A percentile compares a stretch with the other conserved stretches of the same genome.
These are phyloP conservation scores for Tribolium freemani DNA, from an alignment of 2,888 invertebrate species.

Conservation along the genomic window DNA sequence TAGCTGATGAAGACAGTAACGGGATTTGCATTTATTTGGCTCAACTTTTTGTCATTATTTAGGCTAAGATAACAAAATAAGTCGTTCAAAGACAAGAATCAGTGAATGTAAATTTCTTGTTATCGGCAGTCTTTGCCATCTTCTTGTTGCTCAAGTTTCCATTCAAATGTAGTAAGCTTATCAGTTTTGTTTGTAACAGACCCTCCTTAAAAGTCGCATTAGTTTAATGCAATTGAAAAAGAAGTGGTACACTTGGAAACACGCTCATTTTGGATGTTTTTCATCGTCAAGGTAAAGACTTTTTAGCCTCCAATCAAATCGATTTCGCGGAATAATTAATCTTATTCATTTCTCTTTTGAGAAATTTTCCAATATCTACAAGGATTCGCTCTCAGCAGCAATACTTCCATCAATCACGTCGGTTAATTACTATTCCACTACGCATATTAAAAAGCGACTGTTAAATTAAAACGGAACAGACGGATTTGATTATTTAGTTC, in stretches of 20 bases:
- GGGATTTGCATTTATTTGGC: slow-evolving; percentile 43
- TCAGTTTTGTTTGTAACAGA: slow-evolving; percentile 29
- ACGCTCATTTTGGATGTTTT: slow-evolving; percentile 1
- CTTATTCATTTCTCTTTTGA: slow-evolving; percentile 53
- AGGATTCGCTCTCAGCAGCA: slow-evolving; percentile 53
- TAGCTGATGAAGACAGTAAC: slow-evolving; percentile 36
- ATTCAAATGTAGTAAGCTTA: slow-evolving; percentile 32
- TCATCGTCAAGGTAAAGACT: background rate
- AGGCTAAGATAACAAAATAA: slow-evolving; percentile 42
- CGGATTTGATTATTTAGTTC: slow-evolving; percentile 33
- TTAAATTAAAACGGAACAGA: slow-evolving; percentile 20
- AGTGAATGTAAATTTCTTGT: slow-evolving; percentile 41
- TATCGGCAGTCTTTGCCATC: slow-evolving; percentile 38
- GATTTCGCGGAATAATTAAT: slow-evolving; percentile 51
- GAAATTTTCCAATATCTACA: slow-evolving; percentile 54
- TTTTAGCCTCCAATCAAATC: slow-evolving; percentile 39
- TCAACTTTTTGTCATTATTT: slow-evolving; percentile 43
- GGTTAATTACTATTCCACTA: slow-evolving; percentile 49
- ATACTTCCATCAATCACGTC: slow-evolving; percentile 54
- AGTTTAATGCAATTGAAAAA: slow-evolving; percentile 27
- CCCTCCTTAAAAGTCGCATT: slow-evolving; percentile 7
- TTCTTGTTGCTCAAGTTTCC: slow-evolving; percentile 34
- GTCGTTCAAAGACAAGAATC: slow-evolving; percentile 44
- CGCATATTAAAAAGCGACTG: slow-evolving; percentile 38
- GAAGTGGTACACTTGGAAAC: background rate